phyloP scores from a whole-genome alignment of 1,140 invertebrate genomes.

The Orchesella cincta region DNA sequence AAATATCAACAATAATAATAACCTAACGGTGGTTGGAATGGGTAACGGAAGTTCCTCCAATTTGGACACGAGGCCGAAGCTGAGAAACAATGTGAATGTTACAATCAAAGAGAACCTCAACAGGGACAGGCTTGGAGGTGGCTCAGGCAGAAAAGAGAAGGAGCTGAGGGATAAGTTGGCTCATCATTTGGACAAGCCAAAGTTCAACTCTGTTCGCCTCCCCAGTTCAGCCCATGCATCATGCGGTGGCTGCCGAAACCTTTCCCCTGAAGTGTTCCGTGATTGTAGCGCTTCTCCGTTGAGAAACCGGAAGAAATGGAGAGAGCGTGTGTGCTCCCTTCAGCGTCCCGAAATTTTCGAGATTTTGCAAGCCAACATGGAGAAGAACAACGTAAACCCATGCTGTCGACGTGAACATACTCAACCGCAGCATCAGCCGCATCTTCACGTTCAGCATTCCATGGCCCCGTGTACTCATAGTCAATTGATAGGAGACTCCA shows the following conservation, averaged over 20 bases:
- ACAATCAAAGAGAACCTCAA: slow-evolving; percentile 52
- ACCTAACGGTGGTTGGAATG: slow-evolving; percentile 31
- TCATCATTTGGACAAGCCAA: slow-evolving; percentile 42
- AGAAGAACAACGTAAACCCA: slow-evolving; percentile 71
- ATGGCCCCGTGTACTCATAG: slow-evolving; percentile 38
- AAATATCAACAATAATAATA: slow-evolving; percentile 52
- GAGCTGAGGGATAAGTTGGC: slow-evolving; percentile 29
- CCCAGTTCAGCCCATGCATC: slow-evolving; percentile 39
- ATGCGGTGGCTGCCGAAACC: slow-evolving; percentile 42
- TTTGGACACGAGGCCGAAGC: slow-evolving; percentile 25
- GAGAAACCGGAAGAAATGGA: slow-evolving; percentile 48
- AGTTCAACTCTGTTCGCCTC: slow-evolving; percentile 46
- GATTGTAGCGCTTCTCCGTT: slow-evolving; percentile 46
- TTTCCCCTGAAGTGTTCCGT: slow-evolving; percentile 45
- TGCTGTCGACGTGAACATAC: slow-evolving; percentile 40
- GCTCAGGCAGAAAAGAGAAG: slow-evolving; percentile 50
- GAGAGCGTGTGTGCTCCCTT: slow-evolving; percentile 61
- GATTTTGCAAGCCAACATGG: slow-evolving; percentile 87
- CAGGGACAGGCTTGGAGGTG: slow-evolving; percentile 56
- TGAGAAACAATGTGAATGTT: slow-evolving; percentile 53
- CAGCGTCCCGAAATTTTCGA: slow-evolving; percentile 79
- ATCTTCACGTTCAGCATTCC: slow-evolving; percentile 32
- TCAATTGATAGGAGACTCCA: slow-evolving; percentile 29
- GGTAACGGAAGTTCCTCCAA: slow-evolving; percentile 37
- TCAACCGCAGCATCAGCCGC: slow-evolving; percentile 13